Base-by-base conservation (phyloP, 2,113 vertebrate genomes). In the Oncorhynchus kisutch region DNA sequence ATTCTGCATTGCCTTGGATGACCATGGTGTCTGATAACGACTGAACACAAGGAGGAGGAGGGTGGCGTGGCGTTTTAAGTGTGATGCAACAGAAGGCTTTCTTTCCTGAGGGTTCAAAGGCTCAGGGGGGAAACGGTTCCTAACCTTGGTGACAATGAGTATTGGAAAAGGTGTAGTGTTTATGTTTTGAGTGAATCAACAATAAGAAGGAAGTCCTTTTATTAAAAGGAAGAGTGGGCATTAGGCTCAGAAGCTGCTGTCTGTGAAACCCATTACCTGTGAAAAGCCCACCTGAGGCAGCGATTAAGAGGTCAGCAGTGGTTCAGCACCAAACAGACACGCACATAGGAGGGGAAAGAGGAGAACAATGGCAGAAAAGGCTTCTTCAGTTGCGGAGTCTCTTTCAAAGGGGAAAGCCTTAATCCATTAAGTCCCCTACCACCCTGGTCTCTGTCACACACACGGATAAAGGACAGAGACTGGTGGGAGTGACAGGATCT, bases 291-390 rank as follows among this genome's bases (percentile, higher is more conserved):
- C 82, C 85, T 87, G 76, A 82, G 85, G 82, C 82, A 83, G 74
- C 78, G 78, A 84, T 81, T 87, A 82, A 83, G 66, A 74, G 82
- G 82, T 84, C 78, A 81, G 74, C 73, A 71, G 57, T 82, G 82
- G 67, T 78, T 77, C 29, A 24, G 74, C 67, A 81, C 82, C 72
- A 81, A 81, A 81, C 80, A 74, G 54, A 74, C 3, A 65, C 13
- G 68, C 11, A 82, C 72, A 80, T 66, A 81, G 67, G 66, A 78
- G 70, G 75, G 76, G 80, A 81, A 75, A 84, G 73, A 80, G 73
- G 31, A 82, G 39, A 71, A 84, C 82, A 82, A 84, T 80, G 66
- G 73, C 16, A 68, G 31, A 59, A 78, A 67, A 74, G 68, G 67
- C 77, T 31, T 67, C 24, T 31, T 72, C 66, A 27, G 39, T 75